Evolutionary conservation across 2,888 invertebrate genomes (phyloP), one percentile per base, ranked within the genome.

Genomic region (Archips crataeganus): DNA sequence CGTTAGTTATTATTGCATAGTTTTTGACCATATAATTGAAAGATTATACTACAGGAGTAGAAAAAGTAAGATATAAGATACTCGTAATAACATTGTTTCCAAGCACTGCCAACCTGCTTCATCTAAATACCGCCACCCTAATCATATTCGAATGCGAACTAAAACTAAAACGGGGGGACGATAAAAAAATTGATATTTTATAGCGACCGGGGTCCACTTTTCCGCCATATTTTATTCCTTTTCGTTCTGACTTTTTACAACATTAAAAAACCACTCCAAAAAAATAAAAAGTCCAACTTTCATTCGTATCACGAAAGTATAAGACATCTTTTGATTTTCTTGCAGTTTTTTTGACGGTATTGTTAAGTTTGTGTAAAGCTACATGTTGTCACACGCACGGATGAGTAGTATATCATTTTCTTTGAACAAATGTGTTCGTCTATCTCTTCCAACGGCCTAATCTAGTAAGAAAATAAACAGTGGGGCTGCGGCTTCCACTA

Each of bases 121-220:
- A 57, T 63, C 54, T 63, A 72, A 60, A 61, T 15, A 47, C 49
- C 15, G 42, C 69, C 73, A 69, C 73, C 74, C 69, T 59, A 64
- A 70, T 74, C 64, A 64, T 60, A 74, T 74, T 74, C 74, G 57
- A 65, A 47, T 39, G 66, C 70, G 82, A 88, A 87, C 90, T 87
- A 85, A 90, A 92, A 91, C 90, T 91, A 89, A 86, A 85, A 86
- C 78, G 79, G 79, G 88, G 80, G 82, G 81, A 78, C 77, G 80
- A 80, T 87, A 87, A 90, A 90, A 49, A 85, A 93, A 94, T 93
- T 93, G 94, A 91, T 93, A 94, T 94, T 93, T 93, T 93, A 94
- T 94, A 93, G 88, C 92, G 85, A 84, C 82, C 85, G 81, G 89
- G 88, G 89, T 89, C 92, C 91, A 91, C 90, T 92, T 91, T 87